Evolutionary conservation across 1,140 invertebrate genomes (phyloP), one percentile per base, ranked within the genome.

Genomic region (Anastrepha obliqua): DNA sequence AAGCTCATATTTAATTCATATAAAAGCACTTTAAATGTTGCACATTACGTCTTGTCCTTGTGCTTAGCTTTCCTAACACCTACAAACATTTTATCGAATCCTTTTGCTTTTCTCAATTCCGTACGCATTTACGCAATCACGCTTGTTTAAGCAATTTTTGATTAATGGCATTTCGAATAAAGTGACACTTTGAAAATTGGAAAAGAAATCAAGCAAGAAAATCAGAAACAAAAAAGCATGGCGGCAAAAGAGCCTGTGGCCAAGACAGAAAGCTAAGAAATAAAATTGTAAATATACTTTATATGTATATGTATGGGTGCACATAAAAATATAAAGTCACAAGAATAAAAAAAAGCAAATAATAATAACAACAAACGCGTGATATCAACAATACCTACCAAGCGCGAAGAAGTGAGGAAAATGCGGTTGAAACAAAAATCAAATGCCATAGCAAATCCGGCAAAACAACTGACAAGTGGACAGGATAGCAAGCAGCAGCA

Each of bases 401-500:
- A 67, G 11, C 55, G 13, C 60, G 17, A 62, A n/a, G 15, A 13
- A 67, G 6, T 44, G 15, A 44, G 3, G 47, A 47, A 47, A 55
- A 74, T 47, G 70, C 17, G 70, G 70, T 47, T 47, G 70, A 74
- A 74, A 74, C 47, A 55, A 81, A 81, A 81, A 81, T 81, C 74
- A 81, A 81, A 81, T 81, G 7, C 13, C 47, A 81, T 81, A 55
- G 47, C 29, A 47, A 51, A 74, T 47, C 44, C 51, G 44, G 47
- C 74, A 55, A 55, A 9, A 81, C 51, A 81, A 81, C 47, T 81
- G 74, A 81, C 47, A 65, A 86, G 20, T 86, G 59, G 85, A 86
- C 58, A 88, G 88, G 70, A 87, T 70, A 89, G 89, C 89, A 89
- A 90, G 89, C 90, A 88, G 89, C 88, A 87, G 88, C 88, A 88